These are phyloP conservation scores for Oxygymnocypris stewartii DNA, from an alignment of 2,113 vertebrate genomes.

Conservation along the genomic window DNA sequence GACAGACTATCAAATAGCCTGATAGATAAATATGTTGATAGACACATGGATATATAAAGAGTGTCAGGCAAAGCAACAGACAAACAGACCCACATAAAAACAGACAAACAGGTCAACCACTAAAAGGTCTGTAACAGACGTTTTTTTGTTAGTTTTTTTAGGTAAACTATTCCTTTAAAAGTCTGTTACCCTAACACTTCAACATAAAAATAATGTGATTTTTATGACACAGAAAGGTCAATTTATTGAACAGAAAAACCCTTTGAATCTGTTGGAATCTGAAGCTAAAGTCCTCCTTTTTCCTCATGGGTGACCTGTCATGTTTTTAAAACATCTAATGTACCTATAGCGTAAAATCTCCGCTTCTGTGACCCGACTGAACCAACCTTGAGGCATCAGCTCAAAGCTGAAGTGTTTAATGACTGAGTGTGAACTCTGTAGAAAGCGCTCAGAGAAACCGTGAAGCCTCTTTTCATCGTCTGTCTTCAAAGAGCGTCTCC, in stretches of 20 bases:
- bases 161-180: neutral
- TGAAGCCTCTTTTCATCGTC: conserved; percentile 29
- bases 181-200: neutral
- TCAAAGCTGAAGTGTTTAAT: conserved; percentile 24
- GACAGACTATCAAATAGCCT: neutral
- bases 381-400: neutral
- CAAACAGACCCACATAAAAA: neutral
- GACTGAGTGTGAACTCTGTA: neutral
- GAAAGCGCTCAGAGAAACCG: conserved; percentile 16
- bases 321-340: neutral
- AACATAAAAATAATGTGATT: neutral
- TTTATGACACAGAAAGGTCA: neutral
- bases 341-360: neutral
- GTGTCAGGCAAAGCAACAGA: neutral
- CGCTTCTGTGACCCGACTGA: neutral
- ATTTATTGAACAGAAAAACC: neutral
- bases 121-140: neutral
- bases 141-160: neutral
- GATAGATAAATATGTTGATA: neutral
- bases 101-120: neutral
- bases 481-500: conserved; percentile 11
- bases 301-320: neutral
- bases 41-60: neutral
- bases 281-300: neutral
- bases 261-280: neutral